Evolutionary conservation across 2,797 vertebrate species (phyloP).

Genomic region (Glyptemys insculpta): DNA sequence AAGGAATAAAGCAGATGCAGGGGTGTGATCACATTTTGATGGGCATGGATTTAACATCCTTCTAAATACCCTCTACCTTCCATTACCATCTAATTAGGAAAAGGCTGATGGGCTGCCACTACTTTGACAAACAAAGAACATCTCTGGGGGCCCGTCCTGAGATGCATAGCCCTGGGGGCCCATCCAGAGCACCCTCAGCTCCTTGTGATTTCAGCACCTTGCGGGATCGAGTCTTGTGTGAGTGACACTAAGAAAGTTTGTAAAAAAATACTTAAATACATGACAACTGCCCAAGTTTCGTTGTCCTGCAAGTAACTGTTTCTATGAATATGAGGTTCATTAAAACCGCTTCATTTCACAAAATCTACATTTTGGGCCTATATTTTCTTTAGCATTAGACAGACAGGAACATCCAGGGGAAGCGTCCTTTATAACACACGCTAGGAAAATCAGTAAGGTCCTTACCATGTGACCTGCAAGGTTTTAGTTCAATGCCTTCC

Average conservation of each 20-base stretch:
- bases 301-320: neutral
- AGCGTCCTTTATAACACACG: neutral
- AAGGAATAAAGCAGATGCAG: conserved; percentile 18
- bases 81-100: accelerated
- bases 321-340: neutral
- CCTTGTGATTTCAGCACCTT: neutral
- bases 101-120: neutral
- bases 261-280: neutral
- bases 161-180: neutral
- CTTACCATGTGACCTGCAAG: conserved; percentile 96
- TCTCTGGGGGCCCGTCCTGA: neutral
- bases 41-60: neutral
- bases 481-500: conserved; percentile 97
- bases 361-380: neutral
- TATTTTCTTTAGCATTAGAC: neutral
- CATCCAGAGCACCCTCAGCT: neutral
- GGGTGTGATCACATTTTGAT: accelerated
- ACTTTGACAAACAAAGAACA: too few species aligned
- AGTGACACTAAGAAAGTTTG: neutral
- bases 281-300: neutral
- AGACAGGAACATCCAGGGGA: neutral
- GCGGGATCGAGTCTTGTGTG: neutral
- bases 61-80: neutral
- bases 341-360: neutral
- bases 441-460: neutral